Evolutionary conservation across 2,797 vertebrate genomes (phyloP), one percentile per base, ranked within the genome.

Genomic region (Fratercula arctica): DNA sequence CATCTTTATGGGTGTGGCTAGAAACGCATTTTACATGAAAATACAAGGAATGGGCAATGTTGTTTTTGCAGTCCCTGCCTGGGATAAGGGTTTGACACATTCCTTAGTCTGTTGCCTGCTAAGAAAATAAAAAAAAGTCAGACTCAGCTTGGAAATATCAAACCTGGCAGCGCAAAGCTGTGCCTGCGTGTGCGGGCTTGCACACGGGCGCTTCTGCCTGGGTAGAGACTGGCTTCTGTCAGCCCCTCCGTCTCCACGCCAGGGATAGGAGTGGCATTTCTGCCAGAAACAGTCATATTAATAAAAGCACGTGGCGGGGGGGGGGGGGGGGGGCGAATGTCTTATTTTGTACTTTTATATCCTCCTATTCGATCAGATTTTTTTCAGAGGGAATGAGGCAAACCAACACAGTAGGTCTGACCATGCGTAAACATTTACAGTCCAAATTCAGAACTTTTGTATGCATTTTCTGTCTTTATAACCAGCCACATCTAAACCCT

Each of bases 111-210:
- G 48, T 41, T 84, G 46, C 17, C 86, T 78, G 72, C 21, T 74
- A 73, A 81, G 57, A 18, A 33, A 43, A 57, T 41, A 41, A 25
- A 8, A 10, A 5, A 15, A 9, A 84, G 23, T 17, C 18, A 80
- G 79, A 57, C 83, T 83, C 69, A 81, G 80, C 61, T 93, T 35
- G 56, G 57, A 91, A 80, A 43, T 28, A 79, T 29, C 93, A 95
- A 54, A 50, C 37, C 73, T 70, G 90, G 79, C 87, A 94, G 83
- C 0, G 0, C 45, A 75, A 79, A 90, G 88, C 80, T 69, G 57
- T 28, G 69, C 18, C 60, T 78, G 88, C 94, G 3, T 93, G 94
- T 73, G 61, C 70, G 25, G 90, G 85, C 95, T 91, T 91, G 94
- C 35, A 75, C 73, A 64, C 1, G n/a, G 72, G 64, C 53, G 79